Conservation (phyloP, 2,888 invertebrate genomes). For the Tineola bisselliella region DNA sequence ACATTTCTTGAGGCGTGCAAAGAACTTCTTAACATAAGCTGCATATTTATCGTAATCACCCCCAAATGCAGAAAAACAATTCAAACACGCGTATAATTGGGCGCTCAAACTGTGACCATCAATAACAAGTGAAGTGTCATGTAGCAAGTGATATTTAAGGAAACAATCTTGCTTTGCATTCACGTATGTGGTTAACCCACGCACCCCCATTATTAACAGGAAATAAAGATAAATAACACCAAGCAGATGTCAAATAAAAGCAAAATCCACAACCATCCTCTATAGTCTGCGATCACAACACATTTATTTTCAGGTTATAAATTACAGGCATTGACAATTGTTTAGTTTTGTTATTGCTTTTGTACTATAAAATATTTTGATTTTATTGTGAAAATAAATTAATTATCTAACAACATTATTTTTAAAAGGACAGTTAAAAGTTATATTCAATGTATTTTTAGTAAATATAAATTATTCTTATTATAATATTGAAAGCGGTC, state of each 20-base stretch:
- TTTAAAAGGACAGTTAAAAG: too few species aligned
- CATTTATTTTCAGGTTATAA: too few species aligned
- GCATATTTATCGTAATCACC: conserved; percentile 86
- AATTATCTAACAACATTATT: too few species aligned
- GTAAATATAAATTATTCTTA: too few species aligned
- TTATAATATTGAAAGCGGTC: too few species aligned
- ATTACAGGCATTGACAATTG: too few species aligned
- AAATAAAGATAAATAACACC: neutral
- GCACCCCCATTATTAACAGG: conserved; percentile 77
- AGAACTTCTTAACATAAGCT: conserved; percentile 72
- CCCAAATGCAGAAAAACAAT: conserved; percentile 78
- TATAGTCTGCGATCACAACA: too few species aligned
- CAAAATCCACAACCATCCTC: too few species aligned
- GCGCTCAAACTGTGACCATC: conserved; percentile 83
- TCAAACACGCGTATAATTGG: conserved; percentile 72
- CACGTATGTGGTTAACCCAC: conserved; percentile 85
- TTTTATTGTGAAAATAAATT: too few species aligned
- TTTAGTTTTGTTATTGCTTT: neutral
- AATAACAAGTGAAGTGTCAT: conserved; percentile 76
- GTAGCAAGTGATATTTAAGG: conserved; percentile 71
- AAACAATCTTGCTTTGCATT: conserved; percentile 71
- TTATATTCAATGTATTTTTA: too few species aligned
- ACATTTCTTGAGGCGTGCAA: conserved; percentile 74
- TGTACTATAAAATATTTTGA: too few species aligned
- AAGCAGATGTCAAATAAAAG: neutral